Conservation (phyloP, 1,140 invertebrate genomes). For the Zaprionus ghesquierei region DNA sequence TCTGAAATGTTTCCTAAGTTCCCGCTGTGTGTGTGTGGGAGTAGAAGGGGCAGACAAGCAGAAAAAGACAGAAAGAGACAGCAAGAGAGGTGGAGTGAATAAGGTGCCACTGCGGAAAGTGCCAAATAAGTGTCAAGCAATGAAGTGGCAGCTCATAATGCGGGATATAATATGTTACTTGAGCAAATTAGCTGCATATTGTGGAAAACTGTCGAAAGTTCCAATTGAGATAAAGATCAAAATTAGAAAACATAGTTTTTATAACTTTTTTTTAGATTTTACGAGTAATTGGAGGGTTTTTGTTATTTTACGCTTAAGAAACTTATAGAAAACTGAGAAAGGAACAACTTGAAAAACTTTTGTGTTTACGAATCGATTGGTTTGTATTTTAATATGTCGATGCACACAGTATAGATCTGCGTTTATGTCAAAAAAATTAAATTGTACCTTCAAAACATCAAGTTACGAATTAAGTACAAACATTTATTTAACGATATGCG, state of each 20-base stretch:
- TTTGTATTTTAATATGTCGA: too few species aligned
- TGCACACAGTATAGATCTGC: too few species aligned
- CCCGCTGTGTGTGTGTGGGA: background rate
- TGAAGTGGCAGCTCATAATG: slow-evolving; percentile 27
- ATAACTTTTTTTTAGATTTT: background rate
- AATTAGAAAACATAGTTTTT: too few species aligned
- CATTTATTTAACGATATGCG: too few species aligned
- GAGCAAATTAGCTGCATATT: slow-evolving; percentile 10
- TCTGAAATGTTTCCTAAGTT: slow-evolving; percentile 41
- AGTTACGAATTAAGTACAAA: too few species aligned
- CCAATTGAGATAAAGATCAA: background rate
- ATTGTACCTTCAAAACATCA: too few species aligned
- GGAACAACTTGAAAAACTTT: background rate
- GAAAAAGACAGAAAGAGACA: background rate
- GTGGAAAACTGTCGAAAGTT: background rate
- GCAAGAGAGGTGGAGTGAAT: background rate
- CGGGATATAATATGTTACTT: background rate
- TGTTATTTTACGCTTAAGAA: background rate
- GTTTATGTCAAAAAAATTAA: too few species aligned
- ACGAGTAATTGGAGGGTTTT: background rate
- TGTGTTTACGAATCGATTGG: too few species aligned
- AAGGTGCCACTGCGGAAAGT: background rate
- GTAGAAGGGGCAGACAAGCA: background rate
- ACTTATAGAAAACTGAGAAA: background rate
- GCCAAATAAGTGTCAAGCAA: slow-evolving; percentile 48